These are phyloP conservation scores for Karalla daura DNA, from an alignment of 2,797 vertebrate genomes.

Conservation along the genomic window DNA sequence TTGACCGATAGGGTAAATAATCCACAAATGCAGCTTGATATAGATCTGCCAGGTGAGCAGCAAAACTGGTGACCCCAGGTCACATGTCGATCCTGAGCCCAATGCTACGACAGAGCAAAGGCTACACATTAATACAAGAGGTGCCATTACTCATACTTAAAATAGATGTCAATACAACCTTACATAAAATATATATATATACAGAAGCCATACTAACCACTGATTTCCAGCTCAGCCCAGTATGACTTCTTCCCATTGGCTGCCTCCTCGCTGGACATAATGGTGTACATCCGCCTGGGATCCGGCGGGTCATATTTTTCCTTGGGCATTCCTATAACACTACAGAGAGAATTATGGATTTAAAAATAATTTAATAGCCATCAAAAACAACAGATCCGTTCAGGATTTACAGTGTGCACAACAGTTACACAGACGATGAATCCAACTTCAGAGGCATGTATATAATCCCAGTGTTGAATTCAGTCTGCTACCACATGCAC, in stretches of 20 bases:
- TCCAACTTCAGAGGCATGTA: no score
- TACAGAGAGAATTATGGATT: slow-evolving; percentile 36
- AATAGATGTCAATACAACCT: no score
- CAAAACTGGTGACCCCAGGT: neutral
- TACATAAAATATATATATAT: no score
- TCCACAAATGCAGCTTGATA: no score
- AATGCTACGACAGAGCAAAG: no score
- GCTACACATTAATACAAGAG: no score
- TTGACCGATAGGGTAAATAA: neutral
- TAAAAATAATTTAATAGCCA: neutral
- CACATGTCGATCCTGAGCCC: neutral
- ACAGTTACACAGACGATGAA: no score
- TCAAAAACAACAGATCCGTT: no score
- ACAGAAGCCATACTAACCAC: slow-evolving; percentile 93
- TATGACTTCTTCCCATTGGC: slow-evolving; percentile 98
- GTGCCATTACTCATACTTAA: no score
- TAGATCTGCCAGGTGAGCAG: neutral
- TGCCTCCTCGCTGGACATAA: slow-evolving; percentile 98
- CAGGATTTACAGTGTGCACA: no score
- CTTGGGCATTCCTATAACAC: slow-evolving; percentile 97
- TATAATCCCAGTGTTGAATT: no score
- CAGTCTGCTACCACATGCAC: no score
- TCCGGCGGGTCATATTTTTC: slow-evolving; percentile 99
- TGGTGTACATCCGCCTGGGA: slow-evolving; percentile 99
- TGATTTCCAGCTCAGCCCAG: slow-evolving; percentile 99